Conservation (phyloP, 37 sponge, comb jelly and placozoan species). For the Petrosia ficiformis region DNA sequence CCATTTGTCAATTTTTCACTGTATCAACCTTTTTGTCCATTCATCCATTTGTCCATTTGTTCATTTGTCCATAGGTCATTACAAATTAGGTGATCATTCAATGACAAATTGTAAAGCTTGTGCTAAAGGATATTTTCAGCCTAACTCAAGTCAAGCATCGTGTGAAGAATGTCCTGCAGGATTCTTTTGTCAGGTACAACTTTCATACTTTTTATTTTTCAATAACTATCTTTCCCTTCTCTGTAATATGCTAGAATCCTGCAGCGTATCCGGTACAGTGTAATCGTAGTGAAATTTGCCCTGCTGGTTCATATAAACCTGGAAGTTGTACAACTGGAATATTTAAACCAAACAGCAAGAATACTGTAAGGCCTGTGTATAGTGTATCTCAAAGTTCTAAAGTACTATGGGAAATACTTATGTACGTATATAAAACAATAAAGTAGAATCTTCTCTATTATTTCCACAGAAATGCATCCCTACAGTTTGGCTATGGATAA, state of each 20-base stretch:
- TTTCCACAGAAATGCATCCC: neutral
- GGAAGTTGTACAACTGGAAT: neutral
- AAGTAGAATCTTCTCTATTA: no score
- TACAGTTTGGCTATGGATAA: neutral
- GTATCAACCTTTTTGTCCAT: no score
- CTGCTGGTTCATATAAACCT: conserved; percentile 1
- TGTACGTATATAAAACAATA: no score
- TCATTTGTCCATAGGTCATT: neutral
- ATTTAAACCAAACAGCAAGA: neutral
- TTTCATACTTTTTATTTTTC: neutral
- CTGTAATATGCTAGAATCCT: neutral
- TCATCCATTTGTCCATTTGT: no score
- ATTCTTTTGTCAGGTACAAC: neutral
- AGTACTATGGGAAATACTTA: no score
- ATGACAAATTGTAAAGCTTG: neutral
- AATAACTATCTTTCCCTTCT: neutral
- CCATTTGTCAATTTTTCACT: no score
- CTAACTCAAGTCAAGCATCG: neutral
- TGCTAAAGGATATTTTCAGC: neutral
- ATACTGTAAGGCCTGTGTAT: neutral
- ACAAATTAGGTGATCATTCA: neutral
- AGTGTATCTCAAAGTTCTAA: no score
- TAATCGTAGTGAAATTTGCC: neutral
- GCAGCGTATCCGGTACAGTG: neutral
- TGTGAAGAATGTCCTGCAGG: neutral